phyloP scores from a whole-genome alignment of 2,888 invertebrate genomes.

The Eudemis profundana region DNA sequence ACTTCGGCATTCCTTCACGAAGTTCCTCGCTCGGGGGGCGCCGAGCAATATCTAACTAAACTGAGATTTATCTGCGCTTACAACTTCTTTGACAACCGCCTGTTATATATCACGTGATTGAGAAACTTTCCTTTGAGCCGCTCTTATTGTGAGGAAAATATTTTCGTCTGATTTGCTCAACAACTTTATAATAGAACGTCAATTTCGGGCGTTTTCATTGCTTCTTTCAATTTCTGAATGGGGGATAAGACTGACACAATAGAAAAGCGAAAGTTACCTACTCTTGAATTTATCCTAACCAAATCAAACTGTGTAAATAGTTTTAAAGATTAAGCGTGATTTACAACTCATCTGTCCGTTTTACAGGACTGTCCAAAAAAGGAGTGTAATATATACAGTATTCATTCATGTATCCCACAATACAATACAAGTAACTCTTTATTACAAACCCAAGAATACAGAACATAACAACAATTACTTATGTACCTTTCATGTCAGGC shows the following conservation, averaged over 20 bases:
- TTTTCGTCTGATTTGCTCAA: constrained; percentile 35
- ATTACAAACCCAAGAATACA: too few species aligned
- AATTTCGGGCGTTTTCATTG: constrained; percentile 15
- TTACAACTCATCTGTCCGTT: too few species aligned
- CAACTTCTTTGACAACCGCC: constrained; percentile 71
- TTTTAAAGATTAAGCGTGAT: too few species aligned
- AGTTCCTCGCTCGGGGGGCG: constrained; percentile 62
- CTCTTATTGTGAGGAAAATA: constrained; percentile 43
- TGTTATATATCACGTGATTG: constrained; percentile 66
- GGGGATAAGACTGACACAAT: neutral
- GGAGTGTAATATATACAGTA: too few species aligned
- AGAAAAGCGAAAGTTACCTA: neutral
- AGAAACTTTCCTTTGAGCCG: constrained; percentile 58
- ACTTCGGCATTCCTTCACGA: constrained; percentile 71
- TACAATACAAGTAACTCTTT: too few species aligned
- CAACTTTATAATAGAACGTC: constrained; percentile 34
- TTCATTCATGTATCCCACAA: too few species aligned
- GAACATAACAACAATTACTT: too few species aligned
- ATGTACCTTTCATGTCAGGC: too few species aligned
- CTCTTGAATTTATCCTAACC: neutral
- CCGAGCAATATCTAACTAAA: constrained; percentile 71
- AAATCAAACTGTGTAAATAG: neutral
- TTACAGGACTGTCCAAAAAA: too few species aligned
- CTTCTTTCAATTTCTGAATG: constrained; percentile 18
- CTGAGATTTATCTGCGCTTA: constrained; percentile 75